Evolutionary conservation across 2,888 invertebrate species (phyloP).

Genomic region (Lordiphosa andalusiaca): DNA sequence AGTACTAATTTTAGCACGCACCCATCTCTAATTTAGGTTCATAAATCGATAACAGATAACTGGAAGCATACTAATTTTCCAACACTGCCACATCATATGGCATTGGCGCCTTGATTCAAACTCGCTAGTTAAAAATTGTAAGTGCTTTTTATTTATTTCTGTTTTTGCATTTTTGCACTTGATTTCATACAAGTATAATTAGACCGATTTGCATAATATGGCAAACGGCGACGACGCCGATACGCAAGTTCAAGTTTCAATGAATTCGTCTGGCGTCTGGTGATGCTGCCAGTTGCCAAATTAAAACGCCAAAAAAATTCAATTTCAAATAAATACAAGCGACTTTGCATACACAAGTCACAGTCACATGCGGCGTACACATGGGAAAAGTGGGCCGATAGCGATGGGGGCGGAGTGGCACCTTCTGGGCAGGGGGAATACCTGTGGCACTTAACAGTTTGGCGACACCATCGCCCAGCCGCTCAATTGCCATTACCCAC

Average conservation of each 20-base stretch:
- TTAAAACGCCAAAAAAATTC: conserved; percentile 36
- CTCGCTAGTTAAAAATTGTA: background rate
- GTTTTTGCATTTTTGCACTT: background rate
- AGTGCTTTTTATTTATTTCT: conserved; percentile 10
- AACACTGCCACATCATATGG: background rate
- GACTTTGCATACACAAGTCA: conserved; percentile 24
- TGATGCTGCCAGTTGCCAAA: conserved; percentile 10
- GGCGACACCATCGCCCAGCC: conserved; percentile 2
- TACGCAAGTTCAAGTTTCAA: conserved; percentile 39
- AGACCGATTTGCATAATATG: conserved; percentile 38
- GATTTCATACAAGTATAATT: conserved; percentile 24
- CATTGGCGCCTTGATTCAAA: conserved; percentile 14
- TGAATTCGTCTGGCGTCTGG: conserved; percentile 38
- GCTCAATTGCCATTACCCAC: background rate
- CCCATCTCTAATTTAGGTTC: background rate
- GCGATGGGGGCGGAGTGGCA: background rate
- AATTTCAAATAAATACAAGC: conserved; percentile 18
- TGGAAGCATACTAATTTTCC: background rate
- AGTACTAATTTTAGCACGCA: too few species aligned
- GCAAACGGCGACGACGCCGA: conserved; percentile 29
- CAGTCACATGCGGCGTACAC: conserved; percentile 35
- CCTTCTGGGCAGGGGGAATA: conserved; percentile 17
- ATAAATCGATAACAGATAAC: background rate
- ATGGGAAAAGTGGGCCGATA: conserved; percentile 15
- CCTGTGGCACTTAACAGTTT: conserved; percentile 30